Evolutionary conservation across 2,888 invertebrate genomes (phyloP), one percentile per base, ranked within the genome.

Genomic region (Ditylenchus weischeri): DNA sequence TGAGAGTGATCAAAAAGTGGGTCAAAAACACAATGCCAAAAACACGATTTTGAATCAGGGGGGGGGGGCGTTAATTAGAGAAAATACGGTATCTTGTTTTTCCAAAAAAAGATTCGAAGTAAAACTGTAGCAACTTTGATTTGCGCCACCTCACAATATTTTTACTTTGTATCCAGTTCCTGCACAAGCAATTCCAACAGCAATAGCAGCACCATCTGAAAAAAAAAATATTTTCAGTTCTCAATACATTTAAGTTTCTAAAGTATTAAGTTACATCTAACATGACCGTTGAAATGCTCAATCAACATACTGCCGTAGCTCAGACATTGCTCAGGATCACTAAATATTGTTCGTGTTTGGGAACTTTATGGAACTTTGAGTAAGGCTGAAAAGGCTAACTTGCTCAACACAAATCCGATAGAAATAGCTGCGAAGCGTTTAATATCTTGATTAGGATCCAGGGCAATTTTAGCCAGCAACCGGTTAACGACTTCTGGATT

Each of bases 201-300:
- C 98, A 92, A 99, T 93, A 10, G 96, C 98, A 13, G 98, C 96
- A 18, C 98, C 98, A 84, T 96, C 43, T 43, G 15, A 13, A 43
- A 10, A 13, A 43, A 10, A 43, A 43, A 43, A 13, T 43, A 43
- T 13, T 6, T 29, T 29, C 29, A 29, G 29, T 5, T 43, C 1
- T 13, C 3, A 43, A 15, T 10, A 43, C 11, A 43, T 43, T 13
- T 13, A 6, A 43, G 15, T 43, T 1, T 10, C 43, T 15, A 43
- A 43, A 13, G 15, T 13, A 43, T 43, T 43, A 43, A 43, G 13
- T 8, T 43, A 43, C 43, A 99, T 65, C 98, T 89, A 0, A 98
- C 96, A 84, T 98, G 95, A 0, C 96, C 95, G 84, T 99, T 98
- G 87, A 98, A 99, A 71, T 94, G 95, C 84, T 98, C 98, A 0